These are phyloP conservation scores for Nycteola revayana DNA, from an alignment of 2,888 invertebrate genomes.

Conservation along the genomic window DNA sequence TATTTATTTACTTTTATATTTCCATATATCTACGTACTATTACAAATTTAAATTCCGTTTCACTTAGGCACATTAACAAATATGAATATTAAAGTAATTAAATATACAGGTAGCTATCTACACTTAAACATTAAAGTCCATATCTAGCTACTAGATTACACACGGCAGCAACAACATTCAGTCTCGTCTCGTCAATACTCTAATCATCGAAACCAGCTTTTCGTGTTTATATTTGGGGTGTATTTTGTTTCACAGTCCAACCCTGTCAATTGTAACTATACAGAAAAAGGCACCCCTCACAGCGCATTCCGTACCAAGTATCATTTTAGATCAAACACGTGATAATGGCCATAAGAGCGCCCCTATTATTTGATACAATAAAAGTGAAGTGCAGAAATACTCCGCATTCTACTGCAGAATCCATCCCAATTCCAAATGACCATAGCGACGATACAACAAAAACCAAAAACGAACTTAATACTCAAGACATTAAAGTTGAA, in stretches of 20 bases:
- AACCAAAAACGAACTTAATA: conserved; percentile 32
- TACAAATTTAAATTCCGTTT: too few species aligned
- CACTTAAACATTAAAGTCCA: too few species aligned
- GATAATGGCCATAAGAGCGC: conserved; percentile 80
- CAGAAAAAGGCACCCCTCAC: conserved; percentile 49
- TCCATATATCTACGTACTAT: too few species aligned
- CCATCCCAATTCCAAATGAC: conserved; percentile 44
- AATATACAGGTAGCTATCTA: too few species aligned
- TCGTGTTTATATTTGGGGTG: too few species aligned
- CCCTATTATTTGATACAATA: conserved; percentile 82
- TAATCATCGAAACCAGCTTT: not conserved
- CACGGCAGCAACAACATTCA: too few species aligned
- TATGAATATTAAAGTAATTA: too few species aligned
- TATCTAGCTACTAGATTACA: too few species aligned
- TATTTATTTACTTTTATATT: too few species aligned
- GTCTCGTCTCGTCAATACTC: too few species aligned
- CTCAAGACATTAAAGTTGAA: conserved; percentile 18
- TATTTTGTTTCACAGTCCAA: conserved; percentile 9
- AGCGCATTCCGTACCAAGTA: conserved; percentile 64
- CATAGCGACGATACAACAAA: conserved; percentile 32
- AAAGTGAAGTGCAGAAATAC: conserved; percentile 82
- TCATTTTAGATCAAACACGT: conserved; percentile 82
- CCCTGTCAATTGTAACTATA: conserved; percentile 38
- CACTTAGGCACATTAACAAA: too few species aligned
- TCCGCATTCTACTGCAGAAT: conserved; percentile 75